These are phyloP conservation scores for Addax nasomaculatus DNA, from an alignment of 2,113 vertebrate genomes.

Conservation along the genomic window DNA sequence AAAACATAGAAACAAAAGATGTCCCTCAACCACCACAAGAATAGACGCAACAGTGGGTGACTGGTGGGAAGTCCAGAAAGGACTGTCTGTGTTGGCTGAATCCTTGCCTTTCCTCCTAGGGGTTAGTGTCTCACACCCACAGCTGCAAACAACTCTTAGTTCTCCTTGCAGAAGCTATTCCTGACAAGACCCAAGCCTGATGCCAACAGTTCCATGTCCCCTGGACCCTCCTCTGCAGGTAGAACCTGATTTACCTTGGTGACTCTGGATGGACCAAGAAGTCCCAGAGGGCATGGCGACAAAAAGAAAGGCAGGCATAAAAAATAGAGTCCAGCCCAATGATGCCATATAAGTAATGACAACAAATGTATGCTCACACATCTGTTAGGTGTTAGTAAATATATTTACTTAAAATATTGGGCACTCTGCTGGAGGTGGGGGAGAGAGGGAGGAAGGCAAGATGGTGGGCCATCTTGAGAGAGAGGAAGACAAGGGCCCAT, in stretches of 20 bases:
- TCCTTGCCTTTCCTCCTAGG: neutral
- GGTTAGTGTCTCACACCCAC: too few species aligned
- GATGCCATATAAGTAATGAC: neutral
- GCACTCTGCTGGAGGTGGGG: neutral
- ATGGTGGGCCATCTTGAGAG: neutral
- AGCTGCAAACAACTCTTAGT: neutral
- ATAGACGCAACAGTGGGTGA: neutral
- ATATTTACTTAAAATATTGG: neutral
- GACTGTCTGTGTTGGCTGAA: rapidly evolving
- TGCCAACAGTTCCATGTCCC: neutral
- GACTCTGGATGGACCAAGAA: neutral
- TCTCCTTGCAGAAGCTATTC: neutral
- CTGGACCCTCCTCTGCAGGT: neutral
- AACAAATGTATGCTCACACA: too few species aligned
- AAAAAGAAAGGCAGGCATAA: neutral
- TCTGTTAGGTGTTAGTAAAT: neutral
- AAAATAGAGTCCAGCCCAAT: neutral
- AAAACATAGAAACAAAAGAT: neutral
- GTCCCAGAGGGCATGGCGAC: neutral
- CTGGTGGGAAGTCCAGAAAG: neutral
- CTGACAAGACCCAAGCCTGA: neutral
- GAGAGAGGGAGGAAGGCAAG: neutral
- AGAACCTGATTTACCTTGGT: neutral
- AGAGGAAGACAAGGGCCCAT: neutral
- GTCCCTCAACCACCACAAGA: neutral